Evolutionary conservation across 2,888 invertebrate genomes (phyloP), one percentile per base, ranked within the genome.

Genomic region (Linnaemya vulpina): DNA sequence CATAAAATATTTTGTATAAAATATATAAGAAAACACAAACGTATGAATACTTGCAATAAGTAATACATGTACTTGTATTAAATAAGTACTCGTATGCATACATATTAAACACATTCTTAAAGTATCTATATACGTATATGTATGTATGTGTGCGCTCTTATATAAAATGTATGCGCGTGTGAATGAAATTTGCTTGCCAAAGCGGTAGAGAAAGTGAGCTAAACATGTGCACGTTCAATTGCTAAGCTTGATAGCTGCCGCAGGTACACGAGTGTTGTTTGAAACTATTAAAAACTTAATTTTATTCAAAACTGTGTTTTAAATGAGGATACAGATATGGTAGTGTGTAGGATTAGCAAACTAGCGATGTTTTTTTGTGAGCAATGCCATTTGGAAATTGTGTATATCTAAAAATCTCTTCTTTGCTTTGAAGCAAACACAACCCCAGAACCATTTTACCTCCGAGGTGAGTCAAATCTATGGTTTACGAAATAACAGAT

Each of bases 211-310:
- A 51, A 51, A 51, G n/a, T 75, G 55, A 67, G 60, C 67, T 58
- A 43, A 68, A 63, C 40, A 51, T 55, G 25, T 67, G 63, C 70
- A 84, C 79, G 75, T 80, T 78, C 55, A 15, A 49, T 20, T 71
- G 38, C 49, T 76, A 71, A 71, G 82, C 63, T 71, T 65, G 20
- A 58, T 11, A 58, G 46, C 38, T 71, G 49, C 40, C 63, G 20
- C 63, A 82, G 46, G 49, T 70, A 75, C n/a, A n/a, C 11, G 11
- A 43, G 11, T 40, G 1, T 63, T 70, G 79, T 65, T 65, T 15
- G 40, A 70, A 71, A 76, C 70, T 70, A 71, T 82, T 80, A 40
- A 60, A 71, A 70, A 75, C 53, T 76, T 71, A 63, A 25, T 63
- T 55, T 65, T 46, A 38, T 25, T n/a, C 11, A 0, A 53, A 74